Percentiles rank a stretch among this genome's conserved stretches.
Conservation (phyloP, 1,140 invertebrate species). For the Neomicropteryx cornuta region DNA sequence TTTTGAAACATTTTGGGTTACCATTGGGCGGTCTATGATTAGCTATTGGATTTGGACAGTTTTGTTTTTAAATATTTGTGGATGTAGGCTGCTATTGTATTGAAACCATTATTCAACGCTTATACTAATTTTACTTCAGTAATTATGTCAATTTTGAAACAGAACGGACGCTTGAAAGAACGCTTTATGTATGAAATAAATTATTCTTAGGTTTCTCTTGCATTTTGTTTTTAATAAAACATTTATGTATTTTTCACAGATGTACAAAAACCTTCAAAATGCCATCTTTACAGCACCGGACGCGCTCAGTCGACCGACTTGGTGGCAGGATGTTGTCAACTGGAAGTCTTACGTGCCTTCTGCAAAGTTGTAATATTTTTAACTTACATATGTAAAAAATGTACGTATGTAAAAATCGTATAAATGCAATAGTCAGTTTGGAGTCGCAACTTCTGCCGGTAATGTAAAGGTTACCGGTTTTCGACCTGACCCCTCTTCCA, state of each 20-base stretch:
- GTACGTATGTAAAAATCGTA: too few relatives aligned
- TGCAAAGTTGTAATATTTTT: slow-evolving; percentile 24
- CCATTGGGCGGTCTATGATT: too few relatives aligned
- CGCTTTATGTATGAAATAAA: neutral
- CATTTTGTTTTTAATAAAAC: neutral
- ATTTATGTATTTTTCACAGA: slow-evolving; percentile 23
- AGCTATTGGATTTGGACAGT: too few relatives aligned
- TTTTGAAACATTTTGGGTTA: too few relatives aligned
- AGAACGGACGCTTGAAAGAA: slow-evolving; percentile 3
- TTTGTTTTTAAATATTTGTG: slow-evolving; percentile 30
- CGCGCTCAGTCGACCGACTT: slow-evolving; percentile 39
- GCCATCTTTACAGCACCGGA: slow-evolving; percentile 41
- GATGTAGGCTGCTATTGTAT: neutral
- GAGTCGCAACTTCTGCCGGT: too few relatives aligned
- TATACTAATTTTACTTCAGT: neutral
- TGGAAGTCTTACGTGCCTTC: slow-evolving; percentile 25
- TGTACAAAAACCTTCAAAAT: slow-evolving; percentile 47
- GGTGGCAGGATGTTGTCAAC: slow-evolving; percentile 49
- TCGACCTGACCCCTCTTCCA: too few relatives aligned
- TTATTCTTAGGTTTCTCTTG: neutral
- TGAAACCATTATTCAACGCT: neutral
- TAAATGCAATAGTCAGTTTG: too few relatives aligned
- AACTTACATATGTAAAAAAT: too few relatives aligned
- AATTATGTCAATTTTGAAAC: too few relatives aligned
- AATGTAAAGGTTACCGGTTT: too few relatives aligned